These are phyloP conservation scores for Macropus fuliginosus DNA, from an alignment of 2,797 vertebrate species.

Conservation along the genomic window DNA sequence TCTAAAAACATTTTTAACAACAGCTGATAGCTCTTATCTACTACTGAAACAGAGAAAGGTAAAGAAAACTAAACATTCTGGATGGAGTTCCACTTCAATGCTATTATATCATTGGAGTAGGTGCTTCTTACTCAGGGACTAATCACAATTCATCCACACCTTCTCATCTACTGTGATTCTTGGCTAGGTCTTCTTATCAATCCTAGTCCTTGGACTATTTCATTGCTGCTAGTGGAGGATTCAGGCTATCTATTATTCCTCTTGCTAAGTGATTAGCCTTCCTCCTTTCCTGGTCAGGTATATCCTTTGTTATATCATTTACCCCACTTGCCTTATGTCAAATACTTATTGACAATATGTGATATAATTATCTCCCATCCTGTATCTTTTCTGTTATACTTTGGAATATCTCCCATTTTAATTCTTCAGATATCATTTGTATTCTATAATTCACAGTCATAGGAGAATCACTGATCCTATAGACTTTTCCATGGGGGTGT, in stretches of 20 bases:
- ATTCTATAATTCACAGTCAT: background rate
- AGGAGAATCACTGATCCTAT: background rate
- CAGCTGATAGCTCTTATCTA: background rate
- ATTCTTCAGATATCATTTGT: background rate
- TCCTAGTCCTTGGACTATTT: background rate
- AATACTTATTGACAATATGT: background rate
- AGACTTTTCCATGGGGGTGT: background rate
- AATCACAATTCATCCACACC: background rate
- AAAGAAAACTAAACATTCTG: background rate
- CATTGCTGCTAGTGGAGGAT: background rate
- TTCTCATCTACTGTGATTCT: background rate
- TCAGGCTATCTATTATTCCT: background rate
- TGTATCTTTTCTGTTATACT: background rate
- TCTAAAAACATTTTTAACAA: constrained; percentile 6
- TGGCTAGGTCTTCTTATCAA: background rate
- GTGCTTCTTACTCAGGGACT: background rate
- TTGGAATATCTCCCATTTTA: background rate
- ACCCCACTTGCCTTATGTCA: background rate
- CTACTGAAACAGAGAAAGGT: background rate
- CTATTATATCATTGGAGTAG: background rate
- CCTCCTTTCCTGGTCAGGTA: background rate
- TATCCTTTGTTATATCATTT: background rate
- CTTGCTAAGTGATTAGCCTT: background rate
- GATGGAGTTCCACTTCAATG: background rate
- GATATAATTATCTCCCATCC: background rate